phyloP scores from a whole-genome alignment of 35 echinoderm and acorn worm species.

The Diadema setosum region DNA sequence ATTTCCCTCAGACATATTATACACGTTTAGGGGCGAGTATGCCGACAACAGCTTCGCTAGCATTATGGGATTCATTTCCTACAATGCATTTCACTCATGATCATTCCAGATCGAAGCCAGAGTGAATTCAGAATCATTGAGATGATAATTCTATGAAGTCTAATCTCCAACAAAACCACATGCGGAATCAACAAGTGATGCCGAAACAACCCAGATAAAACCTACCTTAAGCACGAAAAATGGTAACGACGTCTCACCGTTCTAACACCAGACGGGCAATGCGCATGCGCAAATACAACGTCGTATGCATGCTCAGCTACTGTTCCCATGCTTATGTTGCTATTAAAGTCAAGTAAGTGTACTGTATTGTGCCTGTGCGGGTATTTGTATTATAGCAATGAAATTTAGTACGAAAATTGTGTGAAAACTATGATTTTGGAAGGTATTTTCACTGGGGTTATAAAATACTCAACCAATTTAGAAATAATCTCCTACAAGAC shows the following conservation, averaged over 20 bases:
- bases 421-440: neutral
- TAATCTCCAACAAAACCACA: neutral
- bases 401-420: neutral
- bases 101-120: neutral
- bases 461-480: neutral
- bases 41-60: neutral
- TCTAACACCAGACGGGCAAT: neutral
- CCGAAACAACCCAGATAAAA: neutral
- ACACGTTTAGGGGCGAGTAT: neutral
- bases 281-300: too few species aligned
- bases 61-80: conserved; percentile 17
- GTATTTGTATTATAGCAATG: neutral
- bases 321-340: too few species aligned
- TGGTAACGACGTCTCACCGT: neutral
- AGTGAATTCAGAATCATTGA: neutral
- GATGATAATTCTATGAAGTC: neutral
- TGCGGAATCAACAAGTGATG: neutral
- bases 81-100: neutral
- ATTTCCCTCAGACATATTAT: neutral
- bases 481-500: neutral
- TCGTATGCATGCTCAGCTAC: too few species aligned
- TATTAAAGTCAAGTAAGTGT: too few species aligned
- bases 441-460: neutral
- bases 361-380: too few species aligned
- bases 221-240: neutral